Percentiles rank a stretch among this genome's conserved stretches.
Evolutionary conservation across 2,113 vertebrate genomes (phyloP).

Genomic region (Amphiprion ocellaris): DNA sequence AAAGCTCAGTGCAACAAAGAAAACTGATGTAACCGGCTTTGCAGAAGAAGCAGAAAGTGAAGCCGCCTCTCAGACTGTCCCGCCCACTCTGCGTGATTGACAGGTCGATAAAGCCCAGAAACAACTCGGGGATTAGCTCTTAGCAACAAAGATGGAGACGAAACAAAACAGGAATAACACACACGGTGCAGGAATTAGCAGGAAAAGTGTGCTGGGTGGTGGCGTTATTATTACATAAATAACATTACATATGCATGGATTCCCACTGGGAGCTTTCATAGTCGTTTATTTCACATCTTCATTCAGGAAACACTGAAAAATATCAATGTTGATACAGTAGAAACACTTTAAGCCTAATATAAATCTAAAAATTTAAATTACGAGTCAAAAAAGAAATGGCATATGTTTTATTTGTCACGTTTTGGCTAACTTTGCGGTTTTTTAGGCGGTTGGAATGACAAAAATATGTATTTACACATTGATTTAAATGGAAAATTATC

Average conservation of each 20-base stretch:
- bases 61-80: background rate
- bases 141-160: constrained; percentile 55
- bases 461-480: no score
- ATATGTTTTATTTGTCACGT: no score
- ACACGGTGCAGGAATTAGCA: background rate
- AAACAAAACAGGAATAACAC: constrained; percentile 38
- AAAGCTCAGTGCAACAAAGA: background rate
- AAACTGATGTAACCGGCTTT: constrained; percentile 22
- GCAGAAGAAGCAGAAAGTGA: background rate
- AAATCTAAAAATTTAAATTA: no score
- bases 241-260: background rate
- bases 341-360: background rate
- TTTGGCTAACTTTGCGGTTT: no score
- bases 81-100: constrained; percentile 50
- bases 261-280: background rate
- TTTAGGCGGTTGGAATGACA: no score
- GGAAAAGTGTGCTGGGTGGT: background rate
- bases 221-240: constrained; percentile 1
- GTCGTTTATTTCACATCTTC: background rate
- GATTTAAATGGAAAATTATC: no score
- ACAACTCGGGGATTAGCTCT: constrained; percentile 36
- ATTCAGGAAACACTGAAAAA: no score
- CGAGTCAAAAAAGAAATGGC: no score
- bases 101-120: constrained; percentile 39
- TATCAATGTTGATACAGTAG: no score